Evolutionary conservation across 2,797 vertebrate species (phyloP), one percentile per base, ranked within the genome.

Genomic region (Tachyglossus aculeatus): DNA sequence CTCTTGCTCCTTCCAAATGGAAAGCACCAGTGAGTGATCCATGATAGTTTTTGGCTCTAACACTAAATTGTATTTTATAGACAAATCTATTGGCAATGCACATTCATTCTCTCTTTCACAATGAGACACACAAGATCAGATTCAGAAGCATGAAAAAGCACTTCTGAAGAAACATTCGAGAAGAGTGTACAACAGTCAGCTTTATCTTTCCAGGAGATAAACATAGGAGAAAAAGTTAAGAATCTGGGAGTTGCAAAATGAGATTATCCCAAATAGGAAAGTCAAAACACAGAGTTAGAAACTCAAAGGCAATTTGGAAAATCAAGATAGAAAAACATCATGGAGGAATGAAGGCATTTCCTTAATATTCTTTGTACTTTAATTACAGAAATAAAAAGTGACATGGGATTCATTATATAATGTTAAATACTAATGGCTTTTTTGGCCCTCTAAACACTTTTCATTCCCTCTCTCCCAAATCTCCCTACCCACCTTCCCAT

Each of bases 391-490:
- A 61, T 63, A 62, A 83, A 86, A 70, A 69, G 80, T 21, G 65
- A 85, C 81, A 90, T 75, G 62, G 57, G 65, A 72, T 68, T 83
- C 71, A 78, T 69, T 79, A 77, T 77, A 78, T 78, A 86, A 80
- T 70, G 68, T 89, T 76, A 87, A 86, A 86, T 59, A 80, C 81
- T 80, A 77, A 52, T 83, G 71, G 80, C 71, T 15, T 44, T 47
- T 83, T 74, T 77, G 78, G 85, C 73, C 82, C 84, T 82, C 75
- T 58, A 64, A 85, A 75, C 63, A 74, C 45, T 82, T 52, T 52
- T 27, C 0, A 79, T 72, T n/a, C 52, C 70, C 80, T 77, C 81
- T 47, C 50, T 41, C 60, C 59, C 73, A 52, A n/a, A 27, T 18
- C 24, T 48, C 45, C 45, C 45, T 27, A 48, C 24, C 25, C 45